phyloP scores from a whole-genome alignment of 2,888 invertebrate species.

The Euplexia lucipara region DNA sequence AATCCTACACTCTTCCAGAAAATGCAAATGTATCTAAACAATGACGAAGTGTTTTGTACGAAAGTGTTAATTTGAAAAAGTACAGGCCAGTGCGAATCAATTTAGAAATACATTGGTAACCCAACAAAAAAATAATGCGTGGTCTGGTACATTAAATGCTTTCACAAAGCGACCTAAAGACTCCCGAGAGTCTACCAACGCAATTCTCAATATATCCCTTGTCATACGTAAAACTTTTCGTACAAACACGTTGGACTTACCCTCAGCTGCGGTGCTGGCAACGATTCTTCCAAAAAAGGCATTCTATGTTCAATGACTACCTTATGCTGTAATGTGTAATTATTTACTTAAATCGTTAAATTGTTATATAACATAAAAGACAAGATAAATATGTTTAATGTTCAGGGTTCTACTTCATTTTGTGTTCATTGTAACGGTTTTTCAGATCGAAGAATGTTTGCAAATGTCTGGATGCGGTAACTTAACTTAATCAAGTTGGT shows the following conservation, averaged over 20 bases:
- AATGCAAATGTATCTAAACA: neutral
- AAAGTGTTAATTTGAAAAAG: conserved; percentile 4
- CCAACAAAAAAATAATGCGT: neutral
- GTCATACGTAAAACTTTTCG: conserved; percentile 20
- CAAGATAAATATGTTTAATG: conserved; percentile 50
- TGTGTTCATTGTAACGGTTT: conserved; percentile 28
- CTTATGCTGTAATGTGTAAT: conserved; percentile 43
- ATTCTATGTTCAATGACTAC: conserved; percentile 31
- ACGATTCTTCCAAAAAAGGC: conserved; percentile 37
- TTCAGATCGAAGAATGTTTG: neutral
- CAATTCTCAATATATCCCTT: neutral
- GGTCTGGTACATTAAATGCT: neutral
- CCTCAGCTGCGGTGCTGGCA: conserved; percentile 38
- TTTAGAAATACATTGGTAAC: neutral
- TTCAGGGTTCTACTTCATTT: conserved; percentile 45
- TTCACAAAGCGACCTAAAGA: neutral
- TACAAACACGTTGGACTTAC: conserved; percentile 18
- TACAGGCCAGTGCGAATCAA: too few species aligned
- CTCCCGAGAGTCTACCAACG: neutral
- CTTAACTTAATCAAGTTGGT: neutral
- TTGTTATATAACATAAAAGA: conserved; percentile 50
- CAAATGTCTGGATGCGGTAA: conserved; percentile 1
- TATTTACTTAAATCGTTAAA: conserved; percentile 51
- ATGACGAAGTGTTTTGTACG: conserved; percentile 18
- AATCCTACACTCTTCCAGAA: conserved; percentile 32